phyloP scores from a whole-genome alignment of 64 coral and sea anemone genomes.

The Montipora efflorescens region DNA sequence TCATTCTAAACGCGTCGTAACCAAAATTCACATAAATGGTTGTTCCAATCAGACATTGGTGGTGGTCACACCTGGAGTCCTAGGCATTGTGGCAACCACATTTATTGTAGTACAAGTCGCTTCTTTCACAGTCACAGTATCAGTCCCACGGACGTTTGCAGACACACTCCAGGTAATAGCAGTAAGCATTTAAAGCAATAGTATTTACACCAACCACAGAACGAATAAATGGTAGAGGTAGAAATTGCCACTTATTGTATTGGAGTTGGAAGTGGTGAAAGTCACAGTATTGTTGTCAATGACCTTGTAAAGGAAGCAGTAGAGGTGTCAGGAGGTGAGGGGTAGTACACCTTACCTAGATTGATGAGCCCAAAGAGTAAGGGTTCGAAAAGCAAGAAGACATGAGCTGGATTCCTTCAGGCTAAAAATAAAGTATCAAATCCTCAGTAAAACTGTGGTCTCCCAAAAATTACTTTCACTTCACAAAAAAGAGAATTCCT shows the following conservation, averaged over 20 bases:
- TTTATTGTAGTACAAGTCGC: no score
- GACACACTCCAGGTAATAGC: no score
- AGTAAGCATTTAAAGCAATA: no score
- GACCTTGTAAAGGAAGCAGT: background rate
- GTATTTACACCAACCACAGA: no score
- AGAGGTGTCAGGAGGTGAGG: no score
- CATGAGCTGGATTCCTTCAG: slow-evolving; percentile 83
- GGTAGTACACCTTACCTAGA: slow-evolving; percentile 53
- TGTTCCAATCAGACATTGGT: no score
- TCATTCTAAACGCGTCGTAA: background rate
- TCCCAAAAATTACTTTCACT: no score
- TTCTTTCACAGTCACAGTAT: no score
- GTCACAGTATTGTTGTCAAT: background rate
- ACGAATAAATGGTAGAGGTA: no score
- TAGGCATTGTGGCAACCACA: no score
- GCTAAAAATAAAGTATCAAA: slow-evolving; percentile 38
- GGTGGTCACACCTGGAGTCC: no score
- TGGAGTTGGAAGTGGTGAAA: background rate
- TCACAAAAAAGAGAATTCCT: no score
- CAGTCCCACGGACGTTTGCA: background rate
- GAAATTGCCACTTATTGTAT: background rate
- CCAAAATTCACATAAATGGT: background rate
- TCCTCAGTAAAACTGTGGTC: background rate
- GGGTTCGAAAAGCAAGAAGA: slow-evolving; percentile 70
- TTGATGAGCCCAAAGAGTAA: slow-evolving; percentile 84